Base-by-base conservation (phyloP, 1,140 invertebrate species). In the Tetragonula clypearis region DNA sequence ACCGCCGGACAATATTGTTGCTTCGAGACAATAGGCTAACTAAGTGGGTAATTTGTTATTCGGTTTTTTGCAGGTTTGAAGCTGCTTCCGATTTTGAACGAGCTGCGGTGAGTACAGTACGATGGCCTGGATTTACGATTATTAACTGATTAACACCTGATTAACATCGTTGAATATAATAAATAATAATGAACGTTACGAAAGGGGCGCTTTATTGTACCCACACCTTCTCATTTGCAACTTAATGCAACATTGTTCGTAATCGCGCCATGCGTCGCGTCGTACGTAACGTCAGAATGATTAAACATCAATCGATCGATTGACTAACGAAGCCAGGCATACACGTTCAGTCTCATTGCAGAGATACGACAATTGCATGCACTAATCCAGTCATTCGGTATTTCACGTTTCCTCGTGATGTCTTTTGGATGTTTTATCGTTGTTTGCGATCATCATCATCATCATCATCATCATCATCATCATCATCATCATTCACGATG, bases 21-120 rank as follows among this genome's bases (percentile, higher is more conserved):
- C 19, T 0, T 23, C 41, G 11, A 14, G 12, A 21, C 9, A 0
- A 12, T 3, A 30, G 0, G 3, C 11, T 71, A 71, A 41, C 19
- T 0, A n/a, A n/a, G 41, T 49, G 0, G 12, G 35, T 23, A 1
- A 41, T 71, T 71, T 14, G 6, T 78, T n/a, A n/a, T 79, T 17
- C 91, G 93, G 82, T 97, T 81, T 97, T 49, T 49, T 96, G 68
- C 95, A 98, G 97, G 97, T 93, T 96, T 98, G 90, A 98, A 97
- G 92, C 95, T 98, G 30, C 95, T 98, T 86, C 97, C 97, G 88
- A 96, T 97, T 90, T 95, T 98, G 79, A 97, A 97, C 94, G 97
- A 97, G 93, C 95, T 98, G 89, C 97, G 97, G 97, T 98, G 95
- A 96, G 96, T 94, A 84, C 72, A 77, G 58, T 86, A 68, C 82